Conservation (phyloP, 2,888 invertebrate species). For the Drosophila yooni region DNA sequence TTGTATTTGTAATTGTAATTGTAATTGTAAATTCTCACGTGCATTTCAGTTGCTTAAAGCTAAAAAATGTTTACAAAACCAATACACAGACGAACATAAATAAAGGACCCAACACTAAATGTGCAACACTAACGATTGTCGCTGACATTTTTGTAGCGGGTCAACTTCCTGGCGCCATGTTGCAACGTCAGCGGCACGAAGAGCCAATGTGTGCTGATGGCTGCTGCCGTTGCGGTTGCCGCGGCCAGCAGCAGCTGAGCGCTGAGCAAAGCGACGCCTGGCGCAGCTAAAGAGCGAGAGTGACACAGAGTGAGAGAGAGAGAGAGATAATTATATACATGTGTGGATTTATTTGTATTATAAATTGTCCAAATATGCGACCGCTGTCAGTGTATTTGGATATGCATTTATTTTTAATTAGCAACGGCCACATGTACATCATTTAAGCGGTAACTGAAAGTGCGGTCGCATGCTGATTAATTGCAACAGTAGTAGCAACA, state of each 20-base stretch:
- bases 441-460: conserved; percentile 48
- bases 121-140: conserved; percentile 18
- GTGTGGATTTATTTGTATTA: conserved; percentile 55
- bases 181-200: conserved; percentile 71
- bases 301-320: conserved; percentile 7
- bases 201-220: conserved; percentile 53
- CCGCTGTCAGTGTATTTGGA: conserved; percentile 52
- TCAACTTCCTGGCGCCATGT: conserved; percentile 72
- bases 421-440: conserved; percentile 51
- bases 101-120: conserved; percentile 12
- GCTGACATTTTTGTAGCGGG: conserved; percentile 62
- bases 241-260: conserved; percentile 53
- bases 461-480: conserved; percentile 71
- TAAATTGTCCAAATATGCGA: conserved; percentile 70
- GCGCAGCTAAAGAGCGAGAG: conserved; percentile 30
- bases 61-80: conserved; percentile 64
- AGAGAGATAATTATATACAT: conserved; percentile 36
- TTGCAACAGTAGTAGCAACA: conserved; percentile 5
- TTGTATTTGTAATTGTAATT: conserved; percentile 34
- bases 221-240: conserved; percentile 65
- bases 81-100: conserved; percentile 25
- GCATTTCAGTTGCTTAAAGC: conserved; percentile 81
- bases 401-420: conserved; percentile 76
- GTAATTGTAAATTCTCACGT: conserved; percentile 74
- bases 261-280: conserved; percentile 45